Conservation (phyloP, 2,888 invertebrate species). For the Polietes domitor region DNA sequence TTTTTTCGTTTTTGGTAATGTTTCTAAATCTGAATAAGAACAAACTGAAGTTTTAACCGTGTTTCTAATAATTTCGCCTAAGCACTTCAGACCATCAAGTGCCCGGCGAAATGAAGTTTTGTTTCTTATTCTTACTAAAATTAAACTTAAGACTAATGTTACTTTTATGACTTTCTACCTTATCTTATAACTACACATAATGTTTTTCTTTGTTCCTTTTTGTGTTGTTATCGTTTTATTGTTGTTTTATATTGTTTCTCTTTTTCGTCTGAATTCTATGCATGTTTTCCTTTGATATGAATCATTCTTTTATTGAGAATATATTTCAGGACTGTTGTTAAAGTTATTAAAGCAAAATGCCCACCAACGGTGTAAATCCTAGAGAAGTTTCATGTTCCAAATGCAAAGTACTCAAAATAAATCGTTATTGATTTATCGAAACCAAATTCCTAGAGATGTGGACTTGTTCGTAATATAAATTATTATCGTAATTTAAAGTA, state of each 20-base stretch:
- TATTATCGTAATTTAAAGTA: too few species aligned
- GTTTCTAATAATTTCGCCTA: conserved; percentile 10
- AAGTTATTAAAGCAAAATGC: too few species aligned
- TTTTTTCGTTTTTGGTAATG: conserved; percentile 12
- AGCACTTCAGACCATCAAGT: neutral
- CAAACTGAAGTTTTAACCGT: conserved; percentile 12
- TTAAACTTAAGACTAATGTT: conserved; percentile 23
- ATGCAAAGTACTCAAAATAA: too few species aligned
- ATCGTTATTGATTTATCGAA: too few species aligned
- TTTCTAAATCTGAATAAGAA: conserved; percentile 27
- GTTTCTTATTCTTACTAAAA: conserved; percentile 8
- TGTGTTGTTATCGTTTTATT: conserved; percentile 18
- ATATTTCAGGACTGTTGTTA: too few species aligned
- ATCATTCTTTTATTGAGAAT: neutral
- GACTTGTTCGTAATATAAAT: too few species aligned
- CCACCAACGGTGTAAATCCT: too few species aligned
- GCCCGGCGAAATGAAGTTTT: neutral
- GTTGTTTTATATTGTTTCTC: conserved; percentile 12
- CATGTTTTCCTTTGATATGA: neutral
- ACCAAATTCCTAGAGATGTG: too few species aligned
- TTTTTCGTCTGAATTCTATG: neutral
- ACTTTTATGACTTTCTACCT: neutral
- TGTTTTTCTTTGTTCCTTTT: neutral
- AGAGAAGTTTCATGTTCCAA: too few species aligned
- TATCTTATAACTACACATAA: conserved; percentile 13